Conservation (phyloP, 2,113 vertebrate genomes). For the Ammospiza caudacuta region DNA sequence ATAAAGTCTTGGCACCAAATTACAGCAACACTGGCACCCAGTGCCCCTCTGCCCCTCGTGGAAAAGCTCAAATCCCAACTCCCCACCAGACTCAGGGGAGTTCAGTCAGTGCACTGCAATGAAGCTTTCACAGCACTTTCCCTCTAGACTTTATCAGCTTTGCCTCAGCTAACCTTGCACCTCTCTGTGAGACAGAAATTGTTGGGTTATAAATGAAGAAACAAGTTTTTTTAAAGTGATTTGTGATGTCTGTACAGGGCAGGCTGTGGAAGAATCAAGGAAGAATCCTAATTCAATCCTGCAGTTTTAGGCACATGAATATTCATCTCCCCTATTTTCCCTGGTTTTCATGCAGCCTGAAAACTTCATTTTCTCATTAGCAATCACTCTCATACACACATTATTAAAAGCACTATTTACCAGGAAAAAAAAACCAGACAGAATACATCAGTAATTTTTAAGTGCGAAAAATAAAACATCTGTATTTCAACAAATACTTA, state of each 20-base stretch:
- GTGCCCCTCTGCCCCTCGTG: rapidly evolving
- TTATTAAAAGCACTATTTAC: conserved; percentile 19
- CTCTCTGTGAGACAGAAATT: background rate
- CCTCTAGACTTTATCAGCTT: background rate
- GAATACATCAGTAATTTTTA: conserved; percentile 31
- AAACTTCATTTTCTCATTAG: conserved; percentile 21
- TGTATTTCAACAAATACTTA: conserved; percentile 63
- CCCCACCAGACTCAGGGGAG: background rate
- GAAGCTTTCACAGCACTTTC: background rate
- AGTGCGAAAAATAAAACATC: conserved; percentile 65
- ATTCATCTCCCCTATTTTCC: background rate
- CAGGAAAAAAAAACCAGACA: background rate
- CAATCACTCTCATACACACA: background rate
- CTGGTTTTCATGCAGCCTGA: background rate
- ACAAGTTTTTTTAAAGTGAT: background rate
- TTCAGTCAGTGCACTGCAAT: background rate
- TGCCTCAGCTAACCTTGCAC: background rate
- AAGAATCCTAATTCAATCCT: background rate
- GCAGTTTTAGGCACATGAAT: conserved; percentile 10
- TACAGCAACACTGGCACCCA: background rate
- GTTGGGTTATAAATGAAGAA: conserved; percentile 4
- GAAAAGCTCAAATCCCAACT: background rate
- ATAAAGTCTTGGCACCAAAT: background rate
- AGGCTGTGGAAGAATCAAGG: background rate
- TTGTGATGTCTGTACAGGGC: background rate